Evolutionary conservation across 2,888 invertebrate species (phyloP), one percentile per base, ranked within the genome.

Genomic region (Trypoxylon attenuatum): DNA sequence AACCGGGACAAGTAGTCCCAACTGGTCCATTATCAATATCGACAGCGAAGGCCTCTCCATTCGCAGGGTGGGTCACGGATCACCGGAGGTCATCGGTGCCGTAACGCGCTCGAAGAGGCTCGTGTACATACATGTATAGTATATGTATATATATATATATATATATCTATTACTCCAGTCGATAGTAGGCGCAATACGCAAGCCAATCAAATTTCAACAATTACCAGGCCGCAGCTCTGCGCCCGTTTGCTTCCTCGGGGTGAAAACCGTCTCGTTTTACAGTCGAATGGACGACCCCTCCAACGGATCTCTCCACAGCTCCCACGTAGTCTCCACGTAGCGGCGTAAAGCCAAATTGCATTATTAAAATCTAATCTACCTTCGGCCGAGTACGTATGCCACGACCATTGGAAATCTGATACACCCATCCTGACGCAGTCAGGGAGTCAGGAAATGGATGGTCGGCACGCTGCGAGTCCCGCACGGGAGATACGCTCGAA

Each of bases 291-390:
- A 3, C 4, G 42, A 46, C 38, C 51, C 15, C 33, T 21, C 29
- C 22, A 27, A 25, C n/a, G 10, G 6, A 5, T 8, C 25, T 8
- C 19, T 19, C 5, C n/a, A 38, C 8, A 29, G 19, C 19, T 52
- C 25, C 47, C 52, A 42, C 42, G 42, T 22, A 33, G 25, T n/a
- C 42, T 13, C 49, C 52, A 33, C 38, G 59, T 47, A 52, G 61
- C 59, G 62, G 68, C 73, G 73, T 79, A 76, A 76, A 73, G 79
- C 73, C 68, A 80, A 78, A 82, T 81, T 83, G 81, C 82, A 84
- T 84, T 84, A 84, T 84, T 84, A 84, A 83, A 84, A 84, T 83
- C 82, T 83, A 84, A 84, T 84, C 83, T 81, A 76, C 81, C 82
- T 77, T 75, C 68, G 76, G 63, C 56, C 69, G 69, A 42, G 68